Evolutionary conservation across 2,797 vertebrate species (phyloP), one percentile per base, ranked within the genome.

Genomic region (Molossus molossus): DNA sequence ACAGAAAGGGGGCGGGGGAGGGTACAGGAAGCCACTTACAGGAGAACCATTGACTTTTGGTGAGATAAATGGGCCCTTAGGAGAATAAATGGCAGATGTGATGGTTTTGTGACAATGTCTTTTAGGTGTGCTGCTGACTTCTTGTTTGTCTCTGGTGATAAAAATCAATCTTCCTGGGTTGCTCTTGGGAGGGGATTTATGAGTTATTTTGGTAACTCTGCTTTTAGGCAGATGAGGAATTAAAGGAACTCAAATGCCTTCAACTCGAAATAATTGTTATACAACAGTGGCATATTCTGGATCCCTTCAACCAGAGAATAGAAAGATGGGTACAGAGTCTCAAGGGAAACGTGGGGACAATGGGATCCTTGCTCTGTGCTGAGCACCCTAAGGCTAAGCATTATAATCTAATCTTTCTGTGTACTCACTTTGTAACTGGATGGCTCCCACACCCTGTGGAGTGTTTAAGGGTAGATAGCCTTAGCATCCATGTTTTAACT

Each of bases 191-290:
- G 21, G n/a, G 40, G 18, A 84, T 77, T 87, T 69, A 57, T 50
- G 58, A 95, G 37, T 69, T 95, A 58, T 79, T 94, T 50, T 5
- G 20, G 12, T 7, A 90, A 8, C 12, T 95, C 58, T 93, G 55
- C 33, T 89, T 87, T 92, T 72, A 58, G 37, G 45, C 12, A 77
- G 29, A 96, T 60, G 87, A 90, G 10, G 6, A 33, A 85, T 73
- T 93, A 95, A 29, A 82, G 37, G 27, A 94, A 67, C 40, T 81
- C 25, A 77, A 57, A 58, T 77, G 45, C 50, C 25, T 82, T 92
- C 50, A 8, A 6, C 20, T 92, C 37, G 86, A 94, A 94, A 72
- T 73, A 88, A 65, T n/a, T 73, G 25, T 79, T 89, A 82, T 73
- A 25, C 76, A 48, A 69, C 33, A 29, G 17, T 10, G 23, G 48